A percentile compares a stretch with the other conserved stretches of the same genome.
Evolutionary conservation across 2,888 invertebrate species (phyloP).

Genomic region (Lasioglossum leucozonium): DNA sequence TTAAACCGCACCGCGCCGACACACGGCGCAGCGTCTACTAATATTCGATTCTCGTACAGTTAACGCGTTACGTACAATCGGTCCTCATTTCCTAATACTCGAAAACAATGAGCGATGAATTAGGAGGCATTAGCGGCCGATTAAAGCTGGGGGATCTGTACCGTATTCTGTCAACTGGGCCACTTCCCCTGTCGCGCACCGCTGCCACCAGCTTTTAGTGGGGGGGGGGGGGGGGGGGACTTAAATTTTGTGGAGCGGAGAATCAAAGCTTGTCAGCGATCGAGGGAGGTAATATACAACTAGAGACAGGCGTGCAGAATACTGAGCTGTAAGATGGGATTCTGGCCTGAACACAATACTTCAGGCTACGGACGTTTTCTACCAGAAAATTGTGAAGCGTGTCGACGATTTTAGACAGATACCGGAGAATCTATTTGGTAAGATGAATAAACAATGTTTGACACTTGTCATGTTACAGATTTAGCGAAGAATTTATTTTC

Average conservation of each 20-base stretch:
- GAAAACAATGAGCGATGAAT: slow-evolving; percentile 67
- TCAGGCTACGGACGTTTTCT: neutral
- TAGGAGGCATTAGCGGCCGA: slow-evolving; percentile 56
- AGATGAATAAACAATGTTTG: too few relatives aligned
- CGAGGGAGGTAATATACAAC: neutral
- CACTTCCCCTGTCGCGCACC: slow-evolving; percentile 15
- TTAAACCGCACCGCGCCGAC: slow-evolving; percentile 22
- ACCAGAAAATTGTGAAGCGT: too few relatives aligned
- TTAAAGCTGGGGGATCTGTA: slow-evolving; percentile 32
- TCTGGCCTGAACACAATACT: neutral
- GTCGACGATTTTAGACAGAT: too few relatives aligned
- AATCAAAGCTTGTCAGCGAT: slow-evolving; percentile 33
- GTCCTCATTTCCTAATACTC: slow-evolving; percentile 65
- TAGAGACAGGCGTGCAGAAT: neutral
- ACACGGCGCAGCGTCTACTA: neutral
- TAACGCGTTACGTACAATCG: slow-evolving; percentile 68
- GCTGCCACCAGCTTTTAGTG: slow-evolving; percentile 21
- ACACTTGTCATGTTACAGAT: too few relatives aligned
- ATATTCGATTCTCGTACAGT: slow-evolving; percentile 58
- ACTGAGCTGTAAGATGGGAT: neutral
- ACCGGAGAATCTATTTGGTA: too few relatives aligned
- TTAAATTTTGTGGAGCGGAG: slow-evolving; percentile 33
- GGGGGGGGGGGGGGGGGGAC: slow-evolving; percentile 26
- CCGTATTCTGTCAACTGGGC: slow-evolving; percentile 10
- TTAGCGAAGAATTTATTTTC: too few relatives aligned